These are phyloP conservation scores for Trachymyrmex septentrionalis DNA, from an alignment of 1,140 invertebrate genomes.

Conservation along the genomic window DNA sequence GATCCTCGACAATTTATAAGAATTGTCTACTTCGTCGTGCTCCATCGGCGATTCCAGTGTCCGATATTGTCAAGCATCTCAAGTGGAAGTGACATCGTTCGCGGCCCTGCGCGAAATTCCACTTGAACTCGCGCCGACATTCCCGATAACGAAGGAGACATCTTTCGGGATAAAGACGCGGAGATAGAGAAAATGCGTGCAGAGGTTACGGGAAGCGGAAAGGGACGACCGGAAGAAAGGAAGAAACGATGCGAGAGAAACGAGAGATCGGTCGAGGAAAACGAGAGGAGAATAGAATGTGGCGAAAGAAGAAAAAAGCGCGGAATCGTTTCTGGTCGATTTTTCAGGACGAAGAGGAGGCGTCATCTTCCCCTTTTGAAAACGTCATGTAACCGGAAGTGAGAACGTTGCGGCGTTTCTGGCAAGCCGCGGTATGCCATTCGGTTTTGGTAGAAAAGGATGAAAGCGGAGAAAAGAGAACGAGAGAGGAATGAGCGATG, in stretches of 20 bases:
- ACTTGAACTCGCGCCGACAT: constrained; percentile 75
- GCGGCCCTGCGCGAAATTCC: constrained; percentile 67
- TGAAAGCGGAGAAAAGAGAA: constrained; percentile 28
- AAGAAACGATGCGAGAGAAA: constrained; percentile 60
- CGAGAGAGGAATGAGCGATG: constrained; percentile 57
- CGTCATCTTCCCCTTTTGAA: constrained; percentile 45
- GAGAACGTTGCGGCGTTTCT: constrained; percentile 62
- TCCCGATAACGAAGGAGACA: constrained; percentile 74
- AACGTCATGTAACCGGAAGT: constrained; percentile 67
- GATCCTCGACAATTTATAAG: constrained; percentile 29
- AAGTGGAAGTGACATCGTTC: constrained; percentile 72
- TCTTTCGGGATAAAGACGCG: constrained; percentile 56
- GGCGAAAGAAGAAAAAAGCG: constrained; percentile 14
- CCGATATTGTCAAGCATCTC: constrained; percentile 71
- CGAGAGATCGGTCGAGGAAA: not conserved
- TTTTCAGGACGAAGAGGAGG: constrained; percentile 53
- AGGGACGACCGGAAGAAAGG: not conserved
- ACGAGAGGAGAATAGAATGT: constrained; percentile 4
- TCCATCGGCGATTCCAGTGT: constrained; percentile 59
- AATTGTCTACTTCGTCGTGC: constrained; percentile 39
- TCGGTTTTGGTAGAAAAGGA: not conserved
- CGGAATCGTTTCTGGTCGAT: constrained; percentile 69
- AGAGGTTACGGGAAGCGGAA: not conserved
- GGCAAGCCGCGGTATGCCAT: constrained; percentile 58
- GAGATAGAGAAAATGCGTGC: constrained; percentile 37